Percentiles rank a stretch among this genome's conserved stretches.
Conservation (phyloP, 2,797 vertebrate species). For the Apodemus agrarius region DNA sequence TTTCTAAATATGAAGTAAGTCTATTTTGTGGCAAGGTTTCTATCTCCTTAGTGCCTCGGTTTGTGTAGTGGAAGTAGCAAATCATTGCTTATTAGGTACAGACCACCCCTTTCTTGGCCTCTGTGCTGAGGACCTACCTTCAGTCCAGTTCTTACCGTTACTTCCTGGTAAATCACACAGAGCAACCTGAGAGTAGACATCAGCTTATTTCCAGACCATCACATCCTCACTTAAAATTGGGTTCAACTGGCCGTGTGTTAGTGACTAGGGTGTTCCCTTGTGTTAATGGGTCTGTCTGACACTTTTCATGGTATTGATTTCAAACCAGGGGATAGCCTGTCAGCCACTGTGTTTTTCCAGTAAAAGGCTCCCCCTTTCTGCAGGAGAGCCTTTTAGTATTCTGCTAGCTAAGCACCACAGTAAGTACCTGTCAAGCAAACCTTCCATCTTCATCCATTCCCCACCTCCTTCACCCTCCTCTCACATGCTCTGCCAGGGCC, state of each 20-base stretch:
- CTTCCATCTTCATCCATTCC: neutral
- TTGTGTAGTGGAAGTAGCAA: conserved; percentile 60
- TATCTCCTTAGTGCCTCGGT: conserved; percentile 47
- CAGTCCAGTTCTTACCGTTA: neutral
- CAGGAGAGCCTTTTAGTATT: neutral
- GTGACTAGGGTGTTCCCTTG: neutral
- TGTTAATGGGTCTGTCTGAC: neutral
- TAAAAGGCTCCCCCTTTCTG: neutral
- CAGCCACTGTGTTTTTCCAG: neutral
- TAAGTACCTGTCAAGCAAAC: neutral
- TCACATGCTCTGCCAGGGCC: neutral
- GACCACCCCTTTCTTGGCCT: conserved; percentile 22
- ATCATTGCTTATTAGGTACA: conserved; percentile 51
- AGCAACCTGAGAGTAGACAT: neutral
- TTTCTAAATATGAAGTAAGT: conserved; percentile 71
- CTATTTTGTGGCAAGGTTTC: conserved; percentile 51
- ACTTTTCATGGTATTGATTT: neutral
- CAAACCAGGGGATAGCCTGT: neutral
- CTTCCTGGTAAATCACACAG: neutral
- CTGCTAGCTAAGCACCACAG: neutral
- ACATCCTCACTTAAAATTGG: conserved; percentile 29
- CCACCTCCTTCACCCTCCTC: neutral
- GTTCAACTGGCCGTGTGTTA: neutral
- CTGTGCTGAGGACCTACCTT: neutral
- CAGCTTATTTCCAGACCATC: neutral